Evolutionary conservation across 2,797 vertebrate species (phyloP).

Genomic region (Sitta carolinensis): DNA sequence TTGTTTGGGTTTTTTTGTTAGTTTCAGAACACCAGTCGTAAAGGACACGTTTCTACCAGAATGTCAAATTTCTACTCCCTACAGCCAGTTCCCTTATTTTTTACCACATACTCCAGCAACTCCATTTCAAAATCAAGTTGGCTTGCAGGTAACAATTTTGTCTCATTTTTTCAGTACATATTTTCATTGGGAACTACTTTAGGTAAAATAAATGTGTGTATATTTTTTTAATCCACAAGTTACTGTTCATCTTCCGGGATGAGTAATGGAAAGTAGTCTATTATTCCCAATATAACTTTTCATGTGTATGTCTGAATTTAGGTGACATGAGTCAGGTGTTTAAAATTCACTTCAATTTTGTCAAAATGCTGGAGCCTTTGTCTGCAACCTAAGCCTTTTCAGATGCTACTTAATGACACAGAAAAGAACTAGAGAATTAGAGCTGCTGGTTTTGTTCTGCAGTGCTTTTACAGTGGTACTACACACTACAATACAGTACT

Average conservation of each 20-base stretch:
- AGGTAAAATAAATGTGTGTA: neutral
- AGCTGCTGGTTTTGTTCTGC: neutral
- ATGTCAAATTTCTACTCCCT: conserved; percentile 77
- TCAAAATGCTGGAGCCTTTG: neutral
- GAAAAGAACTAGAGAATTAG: neutral
- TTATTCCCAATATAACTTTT: neutral
- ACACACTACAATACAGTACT: neutral
- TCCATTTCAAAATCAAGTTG: conserved; percentile 65
- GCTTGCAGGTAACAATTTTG: conserved; percentile 68
- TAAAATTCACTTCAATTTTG: neutral
- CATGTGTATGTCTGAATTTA: neutral
- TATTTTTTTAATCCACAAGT: neutral
- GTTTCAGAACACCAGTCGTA: conserved; percentile 85
- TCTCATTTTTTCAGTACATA: neutral
- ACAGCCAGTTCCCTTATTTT: conserved; percentile 65
- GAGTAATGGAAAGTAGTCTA: neutral
- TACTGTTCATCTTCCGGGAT: neutral
- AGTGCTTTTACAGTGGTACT: neutral
- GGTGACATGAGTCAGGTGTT: neutral
- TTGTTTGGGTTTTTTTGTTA: neutral
- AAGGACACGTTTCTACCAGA: conserved; percentile 73
- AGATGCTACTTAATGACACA: neutral
- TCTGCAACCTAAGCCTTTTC: neutral
- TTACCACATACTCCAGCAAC: conserved; percentile 68
- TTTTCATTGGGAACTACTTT: neutral